Conservation (phyloP, 1,140 invertebrate genomes). For the Lepidurus packardi region DNA sequence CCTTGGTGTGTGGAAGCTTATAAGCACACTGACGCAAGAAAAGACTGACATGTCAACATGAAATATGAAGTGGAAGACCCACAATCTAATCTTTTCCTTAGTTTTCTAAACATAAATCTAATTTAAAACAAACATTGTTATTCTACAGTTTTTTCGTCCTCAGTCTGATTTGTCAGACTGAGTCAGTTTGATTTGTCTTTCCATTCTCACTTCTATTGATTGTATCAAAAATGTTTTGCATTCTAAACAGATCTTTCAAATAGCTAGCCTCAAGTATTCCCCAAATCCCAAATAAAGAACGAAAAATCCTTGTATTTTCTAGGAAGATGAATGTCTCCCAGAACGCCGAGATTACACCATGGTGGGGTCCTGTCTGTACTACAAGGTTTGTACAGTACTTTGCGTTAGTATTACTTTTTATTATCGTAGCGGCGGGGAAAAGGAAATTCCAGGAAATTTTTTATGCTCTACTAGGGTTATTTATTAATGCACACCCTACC, state of each 20-base stretch:
- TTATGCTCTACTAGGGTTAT: not conserved
- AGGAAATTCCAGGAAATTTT: not conserved
- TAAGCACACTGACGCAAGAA: not conserved
- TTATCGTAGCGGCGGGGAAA: not conserved
- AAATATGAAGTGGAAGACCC: no score
- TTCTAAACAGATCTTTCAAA: no score
- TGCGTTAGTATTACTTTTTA: not conserved
- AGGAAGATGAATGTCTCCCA: conserved; percentile 3
- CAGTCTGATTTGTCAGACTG: no score
- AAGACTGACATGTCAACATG: not conserved
- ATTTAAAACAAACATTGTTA: no score
- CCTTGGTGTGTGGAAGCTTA: not conserved
- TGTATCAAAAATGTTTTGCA: no score
- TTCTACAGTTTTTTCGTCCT: no score
- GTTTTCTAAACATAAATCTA: no score
- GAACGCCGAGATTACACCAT: not conserved
- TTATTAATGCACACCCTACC: not conserved
- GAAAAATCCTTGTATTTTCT: not conserved
- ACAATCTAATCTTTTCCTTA: no score
- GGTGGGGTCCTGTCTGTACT: not conserved
- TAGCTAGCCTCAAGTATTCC: no score
- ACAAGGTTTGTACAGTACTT: not conserved
- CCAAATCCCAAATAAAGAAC: no score
- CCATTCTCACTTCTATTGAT: no score
- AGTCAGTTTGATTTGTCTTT: no score